Percentiles rank a stretch among this genome's conserved stretches.
Conservation (phyloP, 2,797 vertebrate genomes). For the Selene dorsalis region DNA sequence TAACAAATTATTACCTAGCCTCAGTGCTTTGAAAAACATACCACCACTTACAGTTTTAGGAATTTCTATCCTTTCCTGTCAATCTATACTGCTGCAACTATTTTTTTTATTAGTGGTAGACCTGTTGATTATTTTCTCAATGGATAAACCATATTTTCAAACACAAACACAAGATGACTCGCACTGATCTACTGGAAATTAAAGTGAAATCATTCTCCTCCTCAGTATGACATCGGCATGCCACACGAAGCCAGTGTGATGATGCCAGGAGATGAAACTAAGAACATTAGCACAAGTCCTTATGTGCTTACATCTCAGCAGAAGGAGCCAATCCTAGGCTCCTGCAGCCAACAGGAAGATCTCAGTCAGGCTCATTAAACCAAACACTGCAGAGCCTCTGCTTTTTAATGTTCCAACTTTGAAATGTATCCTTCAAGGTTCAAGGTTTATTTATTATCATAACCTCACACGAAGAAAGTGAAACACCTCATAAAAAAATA, state of each 20-base stretch:
- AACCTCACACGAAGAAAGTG: too few relatives aligned
- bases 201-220: neutral
- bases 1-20: too few relatives aligned
- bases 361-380: neutral
- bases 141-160: too few relatives aligned
- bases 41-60: too few relatives aligned
- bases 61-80: too few relatives aligned
- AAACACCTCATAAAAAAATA: too few relatives aligned
- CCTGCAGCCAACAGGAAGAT: neutral
- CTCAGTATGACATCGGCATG: neutral
- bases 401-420: neutral
- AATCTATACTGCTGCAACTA: too few relatives aligned
- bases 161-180: neutral
- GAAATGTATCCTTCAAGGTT: neutral
- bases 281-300: neutral
- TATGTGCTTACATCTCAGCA: neutral
- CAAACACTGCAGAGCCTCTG: neutral
- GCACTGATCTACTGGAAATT: too few relatives aligned
- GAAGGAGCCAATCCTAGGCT: neutral
- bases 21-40: too few relatives aligned
- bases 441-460: too few relatives aligned
- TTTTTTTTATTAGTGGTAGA: too few relatives aligned
- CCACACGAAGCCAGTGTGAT: neutral
- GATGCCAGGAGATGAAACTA: neutral
- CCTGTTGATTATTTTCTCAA: too few relatives aligned